Evolutionary conservation across 2,888 invertebrate species (phyloP).

Genomic region (Anoncus sp.): DNA sequence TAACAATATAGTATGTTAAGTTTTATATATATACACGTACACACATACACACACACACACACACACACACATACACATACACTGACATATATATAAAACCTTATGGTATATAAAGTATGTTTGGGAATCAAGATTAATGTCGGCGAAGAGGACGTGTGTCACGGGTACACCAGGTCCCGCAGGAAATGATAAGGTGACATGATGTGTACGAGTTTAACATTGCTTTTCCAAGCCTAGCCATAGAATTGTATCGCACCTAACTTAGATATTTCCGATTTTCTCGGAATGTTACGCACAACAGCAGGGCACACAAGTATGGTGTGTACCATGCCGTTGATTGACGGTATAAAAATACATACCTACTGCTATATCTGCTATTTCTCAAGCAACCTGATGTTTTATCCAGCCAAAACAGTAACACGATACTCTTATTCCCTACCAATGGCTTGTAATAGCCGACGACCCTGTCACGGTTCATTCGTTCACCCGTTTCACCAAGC

Average conservation of each 20-base stretch:
- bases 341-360: not conserved
- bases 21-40: conserved; percentile 14
- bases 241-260: conserved; percentile 39
- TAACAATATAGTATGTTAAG: not conserved
- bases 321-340: not conserved
- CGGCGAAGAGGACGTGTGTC: conserved; percentile 67
- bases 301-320: not conserved
- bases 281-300: not conserved
- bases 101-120: conserved; percentile 51
- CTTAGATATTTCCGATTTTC: conserved; percentile 3
- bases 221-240: conserved; percentile 38
- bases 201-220: not conserved
- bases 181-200: not conserved
- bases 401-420: conserved; percentile 1
- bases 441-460: conserved; percentile 25
- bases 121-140: conserved; percentile 78
- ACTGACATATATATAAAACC: not conserved
- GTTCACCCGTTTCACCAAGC: conserved; percentile 26
- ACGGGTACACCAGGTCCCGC: conserved; percentile 50
- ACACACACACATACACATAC: too few relatives aligned
- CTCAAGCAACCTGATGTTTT: conserved; percentile 6
- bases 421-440: conserved; percentile 18
- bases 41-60: not conserved
- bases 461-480: conserved; percentile 25
- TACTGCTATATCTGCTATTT: not conserved